Base-by-base conservation (phyloP, 2,797 vertebrate genomes). In the Gymnoscopelus braueri region DNA sequence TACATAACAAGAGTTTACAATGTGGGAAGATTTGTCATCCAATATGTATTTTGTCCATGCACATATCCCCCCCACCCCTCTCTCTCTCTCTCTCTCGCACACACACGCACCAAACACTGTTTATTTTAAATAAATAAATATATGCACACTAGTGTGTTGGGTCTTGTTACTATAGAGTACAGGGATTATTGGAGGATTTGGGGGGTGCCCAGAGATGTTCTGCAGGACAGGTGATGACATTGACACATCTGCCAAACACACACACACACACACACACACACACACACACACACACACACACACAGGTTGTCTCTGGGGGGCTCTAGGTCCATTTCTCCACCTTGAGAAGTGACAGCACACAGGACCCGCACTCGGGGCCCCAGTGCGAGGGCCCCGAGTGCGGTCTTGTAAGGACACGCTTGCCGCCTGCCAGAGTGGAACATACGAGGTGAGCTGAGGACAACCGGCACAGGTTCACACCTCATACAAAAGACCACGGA, bases 151-250 rank as follows among this genome's bases (percentile, higher is more conserved):
- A 44, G 26, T 23, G 8, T 11, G 51, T 54, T 44, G 39, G 49
- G 51, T 19, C 23, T 19, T 8, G 58, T 72, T 56, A 24, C 63
- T 58, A 19, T 58, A 19, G 50, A 52, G 64, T 55, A 39, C 13
- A 51, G 50, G 50, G 63, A 23, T 8, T 3, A 29, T 44, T 44
- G 44, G 32, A 48, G 35, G 35, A 48, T 63, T 26, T 67, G 52
- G 19, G 23, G 29, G 64, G 74, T 67, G 63, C 51, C 52, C 57
- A 47, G 47, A 24, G 53, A 35, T 51, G 26, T 0, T 47, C 74
- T 51, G 50, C 12, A 15, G 39, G 39, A 44, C 5, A 44, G 8
- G 39, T 9, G 39, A 44, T 44, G 39, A 44, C 39, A 15, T n/a
- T 14, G 50, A 5, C 11, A 48, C 35, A 12, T 51, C n/a, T 51